Percentiles rank a stretch among this genome's conserved stretches.
phyloP scores from a whole-genome alignment of 2,113 vertebrate species.

The Rostratula benghalensis region DNA sequence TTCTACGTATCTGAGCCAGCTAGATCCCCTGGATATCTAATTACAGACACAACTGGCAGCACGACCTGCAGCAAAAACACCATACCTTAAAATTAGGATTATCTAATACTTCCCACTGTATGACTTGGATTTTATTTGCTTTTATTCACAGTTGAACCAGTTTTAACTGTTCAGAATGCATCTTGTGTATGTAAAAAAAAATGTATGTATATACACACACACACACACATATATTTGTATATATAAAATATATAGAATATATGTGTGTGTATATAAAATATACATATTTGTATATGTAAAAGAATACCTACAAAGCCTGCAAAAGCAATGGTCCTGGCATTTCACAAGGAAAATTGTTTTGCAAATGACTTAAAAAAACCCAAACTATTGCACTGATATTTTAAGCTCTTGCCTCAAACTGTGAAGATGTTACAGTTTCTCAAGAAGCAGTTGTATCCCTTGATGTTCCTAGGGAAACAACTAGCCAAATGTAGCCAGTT shows the following conservation, averaged over 20 bases:
- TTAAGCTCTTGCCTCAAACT: conserved; percentile 24
- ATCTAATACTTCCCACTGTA: background rate
- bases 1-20: background rate
- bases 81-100: conserved; percentile 14
- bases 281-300: background rate
- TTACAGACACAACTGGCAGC: conserved; percentile 4
- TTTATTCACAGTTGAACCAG: background rate
- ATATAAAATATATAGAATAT: too few species aligned
- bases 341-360: background rate
- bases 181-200: background rate
- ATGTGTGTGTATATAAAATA: too few species aligned
- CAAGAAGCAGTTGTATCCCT: background rate
- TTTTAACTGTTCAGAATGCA: conserved; percentile 11
- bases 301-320: background rate
- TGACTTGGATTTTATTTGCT: background rate
- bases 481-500: conserved; percentile 31
- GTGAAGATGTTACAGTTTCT: background rate
- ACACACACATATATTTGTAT: too few species aligned
- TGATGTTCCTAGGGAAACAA: conserved; percentile 28
- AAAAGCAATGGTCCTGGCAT: background rate
- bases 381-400: background rate
- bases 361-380: background rate
- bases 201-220: too few species aligned
- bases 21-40: background rate
- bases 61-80: background rate